Base-by-base conservation (phyloP, 2,888 invertebrate genomes). In the Tetropium fuscum region DNA sequence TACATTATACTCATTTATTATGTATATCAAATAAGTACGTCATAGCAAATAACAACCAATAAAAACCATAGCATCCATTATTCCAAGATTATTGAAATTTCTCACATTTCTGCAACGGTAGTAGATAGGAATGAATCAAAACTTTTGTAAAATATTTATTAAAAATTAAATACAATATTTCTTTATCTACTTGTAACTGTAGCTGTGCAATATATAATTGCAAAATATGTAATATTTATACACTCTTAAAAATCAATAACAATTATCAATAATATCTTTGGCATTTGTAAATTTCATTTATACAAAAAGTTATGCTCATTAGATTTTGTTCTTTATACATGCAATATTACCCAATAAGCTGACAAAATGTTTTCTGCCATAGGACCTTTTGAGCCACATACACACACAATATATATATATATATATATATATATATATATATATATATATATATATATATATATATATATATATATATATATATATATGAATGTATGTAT, bases 121-220 rank as follows among this genome's bases (percentile, higher is more conserved):
- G n/a, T n/a, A n/a, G n/a, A n/a, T n/a, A n/a, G n/a, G n/a, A n/a
- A n/a, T n/a, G n/a, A n/a, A n/a, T n/a, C n/a, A n/a, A n/a, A n/a
- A n/a, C 30, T 48, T 51, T 60, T 63, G 62, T 69, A 75, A 75
- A 75, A 75, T 75, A 72, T 74, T 74, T 75, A 75, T 74, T 75
- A 75, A 71, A 73, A 75, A 66, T 63, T 69, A 64, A 64, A 60
- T 70, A 69, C 63, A 63, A 44, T 60, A 43, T 49, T 22, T 54
- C 25, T 57, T 40, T 27, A 34, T 49, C 57, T 48, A 57, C 57
- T 47, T 40, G 36, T 58, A 49, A 51, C 43, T 58, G 45, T 53
- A 53, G 36, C 48, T 51, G 55, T 55, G 55, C 30, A 55, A 55
- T 57, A 44, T 57, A 55, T 54, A 57, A 57, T 58, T 36, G 53